Base-by-base conservation (phyloP, 2,888 invertebrate species). In the Pandemis cinnamomeana region DNA sequence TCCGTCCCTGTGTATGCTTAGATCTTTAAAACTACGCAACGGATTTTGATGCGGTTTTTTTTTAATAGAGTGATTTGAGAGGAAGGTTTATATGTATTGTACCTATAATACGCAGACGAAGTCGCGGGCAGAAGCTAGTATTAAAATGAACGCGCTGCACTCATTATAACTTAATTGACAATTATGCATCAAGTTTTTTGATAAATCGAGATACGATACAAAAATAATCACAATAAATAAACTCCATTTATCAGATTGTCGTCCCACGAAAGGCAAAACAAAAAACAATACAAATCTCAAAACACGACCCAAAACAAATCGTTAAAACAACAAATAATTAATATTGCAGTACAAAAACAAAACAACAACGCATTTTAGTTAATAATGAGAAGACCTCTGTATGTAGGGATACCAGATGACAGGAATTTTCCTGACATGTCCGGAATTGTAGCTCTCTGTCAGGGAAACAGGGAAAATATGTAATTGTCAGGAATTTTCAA, bases 251-350 rank as follows among this genome's bases (percentile, higher is more conserved):
- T 71, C 66, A 6, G 58, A 42, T 41, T 66, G 71, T 42, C 64
- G 46, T 58, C 46, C 66, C 48, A 46, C 46, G 55, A 55, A 55
- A 55, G 8, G 55, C 55, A 20, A 71, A 58, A 58, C 58, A 58
- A 58, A 27, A 27, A 8, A 7, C 58, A n/a, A 62, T 48, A 72
- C 63, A 51, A 62, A 68, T 73, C 73, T 51, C 41, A 41, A 67
- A 74, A 70, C 70, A 74, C 70, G 71, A 73, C 58, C 64, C 66
- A 71, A 71, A 74, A 74, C 74, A 74, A 74, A 74, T 71, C 74
- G 74, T 74, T 74, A 71, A 74, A 71, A 66, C 41, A 55, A 71
- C 41, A 69, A 74, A 70, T 58, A 72, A 72, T 71, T 53, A 73
- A 74, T 71, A 71, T 41, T 7, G 62, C 58, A 63, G 15, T 44